phyloP scores from a whole-genome alignment of 2,113 vertebrate genomes.

The Beaufortia kweichowensis region DNA sequence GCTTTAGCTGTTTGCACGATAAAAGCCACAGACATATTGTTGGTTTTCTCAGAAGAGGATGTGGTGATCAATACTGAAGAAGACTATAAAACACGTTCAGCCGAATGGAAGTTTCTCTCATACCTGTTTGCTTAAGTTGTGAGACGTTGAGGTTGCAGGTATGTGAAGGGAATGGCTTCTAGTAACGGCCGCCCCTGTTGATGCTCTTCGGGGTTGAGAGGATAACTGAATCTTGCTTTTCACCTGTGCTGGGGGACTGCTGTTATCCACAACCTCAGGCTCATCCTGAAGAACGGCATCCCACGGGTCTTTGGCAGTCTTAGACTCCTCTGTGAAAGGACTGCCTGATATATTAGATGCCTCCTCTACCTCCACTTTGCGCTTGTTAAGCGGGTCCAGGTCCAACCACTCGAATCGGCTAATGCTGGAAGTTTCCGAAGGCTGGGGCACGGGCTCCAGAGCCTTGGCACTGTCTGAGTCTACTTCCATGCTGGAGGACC shows the following conservation, averaged over 20 bases:
- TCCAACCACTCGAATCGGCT: conserved; percentile 94
- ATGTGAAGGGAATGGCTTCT: conserved; percentile 90
- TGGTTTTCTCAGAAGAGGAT: no score
- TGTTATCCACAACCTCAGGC: conserved; percentile 65
- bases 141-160: conserved; percentile 68
- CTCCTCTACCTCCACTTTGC: conserved; percentile 80
- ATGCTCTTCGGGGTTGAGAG: conserved; percentile 71
- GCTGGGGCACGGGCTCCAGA: conserved; percentile 68
- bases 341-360: conserved; percentile 37
- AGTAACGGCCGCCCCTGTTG: conserved; percentile 80
- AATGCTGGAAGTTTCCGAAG: conserved; percentile 72
- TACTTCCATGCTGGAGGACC: conserved; percentile 75
- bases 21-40: no score
- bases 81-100: no score
- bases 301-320: conserved; percentile 87
- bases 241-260: conserved; percentile 67
- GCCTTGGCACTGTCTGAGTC: conserved; percentile 72
- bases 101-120: conserved; percentile 16
- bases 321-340: conserved; percentile 52
- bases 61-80: no score
- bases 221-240: conserved; percentile 60
- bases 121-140: conserved; percentile 83
- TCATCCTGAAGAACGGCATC: conserved; percentile 91
- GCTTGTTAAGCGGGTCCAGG: conserved; percentile 91
- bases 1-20: no score